Conservation (phyloP, 2,113 vertebrate genomes). For the Coryphaenoides rupestris region DNA sequence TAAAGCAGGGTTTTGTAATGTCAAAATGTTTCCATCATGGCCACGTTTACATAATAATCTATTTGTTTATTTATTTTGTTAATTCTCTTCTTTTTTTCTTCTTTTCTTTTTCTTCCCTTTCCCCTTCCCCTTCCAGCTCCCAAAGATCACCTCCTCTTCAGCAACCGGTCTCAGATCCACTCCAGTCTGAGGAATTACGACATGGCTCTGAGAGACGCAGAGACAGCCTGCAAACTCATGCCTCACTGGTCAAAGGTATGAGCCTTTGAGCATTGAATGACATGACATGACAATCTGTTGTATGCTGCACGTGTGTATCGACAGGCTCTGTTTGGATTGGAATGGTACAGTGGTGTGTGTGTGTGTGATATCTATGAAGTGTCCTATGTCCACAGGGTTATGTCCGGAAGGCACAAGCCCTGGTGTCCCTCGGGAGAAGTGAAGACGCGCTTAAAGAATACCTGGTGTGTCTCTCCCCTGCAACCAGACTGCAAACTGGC, state of each 20-base stretch:
- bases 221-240: constrained; percentile 82
- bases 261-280: neutral
- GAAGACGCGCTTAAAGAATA: constrained; percentile 88
- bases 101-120: neutral
- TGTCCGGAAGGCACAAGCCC: constrained; percentile 83
- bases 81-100: neutral
- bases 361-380: neutral
- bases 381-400: constrained; percentile 72
- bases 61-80: too few species aligned
- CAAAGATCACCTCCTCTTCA: constrained; percentile 84
- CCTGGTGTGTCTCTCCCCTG: constrained; percentile 83
- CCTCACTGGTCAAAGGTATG: constrained; percentile 87
- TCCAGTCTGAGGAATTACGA: constrained; percentile 82
- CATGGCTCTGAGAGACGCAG: constrained; percentile 80
- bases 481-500: constrained; percentile 81
- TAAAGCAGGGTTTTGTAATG: constrained; percentile 43
- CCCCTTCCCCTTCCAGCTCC: constrained; percentile 71
- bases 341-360: too few species aligned
- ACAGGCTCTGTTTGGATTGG: too few species aligned
- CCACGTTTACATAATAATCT: neutral
- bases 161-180: constrained; percentile 89
- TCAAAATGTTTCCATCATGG: neutral
- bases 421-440: constrained; percentile 80
- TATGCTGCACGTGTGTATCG: too few species aligned
- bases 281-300: neutral